Conservation (phyloP, 2,113 vertebrate genomes). For the Geococcyx californianus region DNA sequence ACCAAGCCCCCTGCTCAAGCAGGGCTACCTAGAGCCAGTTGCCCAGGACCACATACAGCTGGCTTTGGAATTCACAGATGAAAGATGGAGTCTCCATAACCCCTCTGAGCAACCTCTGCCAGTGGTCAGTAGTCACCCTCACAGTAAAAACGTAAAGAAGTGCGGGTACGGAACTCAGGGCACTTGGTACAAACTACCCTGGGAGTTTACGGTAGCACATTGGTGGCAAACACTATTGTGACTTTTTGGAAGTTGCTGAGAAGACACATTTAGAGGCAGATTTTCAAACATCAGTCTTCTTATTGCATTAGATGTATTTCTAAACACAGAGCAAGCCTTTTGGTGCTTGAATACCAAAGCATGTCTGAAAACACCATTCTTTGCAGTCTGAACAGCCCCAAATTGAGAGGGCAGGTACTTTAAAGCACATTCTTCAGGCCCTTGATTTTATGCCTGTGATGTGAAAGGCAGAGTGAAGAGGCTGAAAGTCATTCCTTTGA, state of each 20-base stretch:
- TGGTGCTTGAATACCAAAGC: background rate
- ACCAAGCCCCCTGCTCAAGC: background rate
- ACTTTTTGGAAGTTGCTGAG: background rate
- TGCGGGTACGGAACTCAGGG: background rate
- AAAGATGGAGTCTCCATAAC: background rate
- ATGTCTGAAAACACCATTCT: background rate
- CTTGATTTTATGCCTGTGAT: background rate
- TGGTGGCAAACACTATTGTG: accelerated
- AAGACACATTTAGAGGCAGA: background rate
- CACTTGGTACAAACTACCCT: background rate
- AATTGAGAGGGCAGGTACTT: background rate
- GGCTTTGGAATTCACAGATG: background rate
- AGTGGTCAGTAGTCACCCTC: accelerated
- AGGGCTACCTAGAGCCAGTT: background rate
- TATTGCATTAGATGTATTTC: background rate
- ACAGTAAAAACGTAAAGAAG: background rate
- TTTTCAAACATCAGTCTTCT: background rate
- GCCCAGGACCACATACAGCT: background rate
- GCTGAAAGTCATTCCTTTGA: background rate
- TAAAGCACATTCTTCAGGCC: background rate
- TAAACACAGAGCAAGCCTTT: background rate
- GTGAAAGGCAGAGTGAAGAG: background rate
- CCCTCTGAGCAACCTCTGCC: background rate
- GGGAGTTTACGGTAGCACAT: background rate
- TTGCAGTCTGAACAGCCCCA: background rate